Evolutionary conservation across 2,888 invertebrate species (phyloP).

Genomic region (Stenchaetothrips biformis): DNA sequence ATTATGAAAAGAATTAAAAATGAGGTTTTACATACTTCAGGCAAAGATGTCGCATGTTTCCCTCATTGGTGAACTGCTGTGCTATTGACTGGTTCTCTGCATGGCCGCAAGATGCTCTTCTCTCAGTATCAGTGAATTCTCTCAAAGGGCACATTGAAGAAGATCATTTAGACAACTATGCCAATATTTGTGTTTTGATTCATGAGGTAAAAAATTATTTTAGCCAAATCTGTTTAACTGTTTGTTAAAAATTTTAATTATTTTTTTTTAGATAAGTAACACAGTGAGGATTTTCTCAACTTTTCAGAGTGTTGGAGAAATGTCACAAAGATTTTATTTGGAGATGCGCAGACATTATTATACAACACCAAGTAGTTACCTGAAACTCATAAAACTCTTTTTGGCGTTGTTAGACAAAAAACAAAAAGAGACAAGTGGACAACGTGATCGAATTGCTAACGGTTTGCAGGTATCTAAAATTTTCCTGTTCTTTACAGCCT

Average conservation of each 20-base stretch:
- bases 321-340: constrained; percentile 68
- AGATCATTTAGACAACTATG: constrained; percentile 52
- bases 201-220: constrained; percentile 53
- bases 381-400: constrained; percentile 79
- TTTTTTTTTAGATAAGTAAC: constrained; percentile 26
- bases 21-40: constrained; percentile 49
- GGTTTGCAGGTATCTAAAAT: constrained; percentile 54
- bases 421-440: constrained; percentile 61
- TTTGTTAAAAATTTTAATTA: constrained; percentile 3
- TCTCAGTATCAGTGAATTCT: constrained; percentile 73
- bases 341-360: constrained; percentile 85
- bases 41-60: constrained; percentile 87
- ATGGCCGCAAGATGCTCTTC: constrained; percentile 83
- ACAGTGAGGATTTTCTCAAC: constrained; percentile 31
- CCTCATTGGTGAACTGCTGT: constrained; percentile 88
- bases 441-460: constrained; percentile 65
- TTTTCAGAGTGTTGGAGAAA: constrained; percentile 67
- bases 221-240: neutral
- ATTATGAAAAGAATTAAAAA: constrained; percentile 44
- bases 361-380: constrained; percentile 86
- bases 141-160: constrained; percentile 56
- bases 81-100: constrained; percentile 93
- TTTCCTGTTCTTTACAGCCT: neutral
- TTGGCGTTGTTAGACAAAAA: constrained; percentile 62
- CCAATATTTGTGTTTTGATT: constrained; percentile 65